Evolutionary conservation across 2,888 invertebrate species (phyloP), one percentile per base, ranked within the genome.

Genomic region (Tenthredo livida): DNA sequence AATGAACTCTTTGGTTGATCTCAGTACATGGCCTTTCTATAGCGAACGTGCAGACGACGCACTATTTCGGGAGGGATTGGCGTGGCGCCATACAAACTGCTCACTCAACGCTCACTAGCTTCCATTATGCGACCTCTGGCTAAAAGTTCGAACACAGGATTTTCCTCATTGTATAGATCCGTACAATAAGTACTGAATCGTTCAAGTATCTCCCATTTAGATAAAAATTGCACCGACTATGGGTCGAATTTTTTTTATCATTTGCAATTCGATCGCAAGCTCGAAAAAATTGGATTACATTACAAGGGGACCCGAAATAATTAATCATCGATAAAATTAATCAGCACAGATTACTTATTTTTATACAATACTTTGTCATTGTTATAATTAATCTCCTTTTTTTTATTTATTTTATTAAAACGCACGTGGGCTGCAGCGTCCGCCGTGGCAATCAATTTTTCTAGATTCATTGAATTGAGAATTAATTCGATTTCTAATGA

Each of bases 61-160:
- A 87, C 89, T 90, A 90, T 90, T 90, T 89, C 88, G 88, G 90
- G 90, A 89, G 86, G 87, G 84, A 89, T 88, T 90, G 89, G 89
- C 88, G 85, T 75, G 61, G 73, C 86, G 89, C 89, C 89, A 85
- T 86, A 84, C 86, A 86, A 88, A 88, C 87, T 88, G 86, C 87
- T 85, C 89, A 87, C 87, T 88, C 88, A 88, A 86, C 88, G 86
- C 87, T 85, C 89, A 87, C 87, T 88, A 87, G 88, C 87, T 88
- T 89, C 86, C 90, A 90, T 89, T 87, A 87, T 83, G 86, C 89
- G 90, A 90, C 87, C 89, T 86, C 83, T 67, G 83, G 65, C 70
- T 67, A 83, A 67, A 70, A 67, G 70, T 83, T 65, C 70, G 70
- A 43, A 47, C 29, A 21, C 67, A 83, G 67, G 83, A 83, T 83